phyloP scores from a whole-genome alignment of 2,888 invertebrate species.

The Plagodis dolabraria region DNA sequence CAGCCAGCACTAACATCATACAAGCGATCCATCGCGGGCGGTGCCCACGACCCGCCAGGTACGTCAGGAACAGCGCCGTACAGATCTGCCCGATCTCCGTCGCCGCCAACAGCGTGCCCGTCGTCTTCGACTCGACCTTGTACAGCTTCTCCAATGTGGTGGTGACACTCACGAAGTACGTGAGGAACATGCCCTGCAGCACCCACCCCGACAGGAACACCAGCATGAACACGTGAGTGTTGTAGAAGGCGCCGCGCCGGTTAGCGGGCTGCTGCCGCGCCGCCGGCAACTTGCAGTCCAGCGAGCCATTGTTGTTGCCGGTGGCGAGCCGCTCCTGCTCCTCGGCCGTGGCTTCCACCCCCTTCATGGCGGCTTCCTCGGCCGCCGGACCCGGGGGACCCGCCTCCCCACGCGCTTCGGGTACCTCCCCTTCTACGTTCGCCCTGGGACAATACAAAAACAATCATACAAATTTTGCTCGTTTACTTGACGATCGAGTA shows the following conservation, averaged over 20 bases:
- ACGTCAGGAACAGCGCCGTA: conserved; percentile 93
- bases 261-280: conserved; percentile 69
- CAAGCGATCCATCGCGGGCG: conserved; percentile 97
- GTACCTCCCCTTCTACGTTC: conserved; percentile 62
- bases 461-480: conserved; percentile 33
- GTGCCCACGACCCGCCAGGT: conserved; percentile 96
- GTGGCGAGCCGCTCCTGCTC: conserved; percentile 79
- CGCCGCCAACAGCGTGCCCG: conserved; percentile 94
- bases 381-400: conserved; percentile 68
- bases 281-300: conserved; percentile 90
- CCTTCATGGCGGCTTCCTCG: conserved; percentile 77
- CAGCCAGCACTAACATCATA: conserved; percentile 95
- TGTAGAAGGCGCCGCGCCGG: conserved; percentile 89
- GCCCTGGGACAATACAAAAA: conserved; percentile 72
- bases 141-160: conserved; percentile 97
- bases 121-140: conserved; percentile 95
- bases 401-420: conserved; percentile 69
- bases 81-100: conserved; percentile 97
- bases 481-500: conserved; percentile 5
- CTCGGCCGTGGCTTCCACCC: conserved; percentile 79
- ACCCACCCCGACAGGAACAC: conserved; percentile 95
- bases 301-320: conserved; percentile 89
- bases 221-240: conserved; percentile 94
- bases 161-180: conserved; percentile 96
- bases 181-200: conserved; percentile 95